Percentiles rank a stretch among this genome's conserved stretches.
Evolutionary conservation across 1,140 invertebrate species (phyloP).

Genomic region (Pseudomyrmex sp.): DNA sequence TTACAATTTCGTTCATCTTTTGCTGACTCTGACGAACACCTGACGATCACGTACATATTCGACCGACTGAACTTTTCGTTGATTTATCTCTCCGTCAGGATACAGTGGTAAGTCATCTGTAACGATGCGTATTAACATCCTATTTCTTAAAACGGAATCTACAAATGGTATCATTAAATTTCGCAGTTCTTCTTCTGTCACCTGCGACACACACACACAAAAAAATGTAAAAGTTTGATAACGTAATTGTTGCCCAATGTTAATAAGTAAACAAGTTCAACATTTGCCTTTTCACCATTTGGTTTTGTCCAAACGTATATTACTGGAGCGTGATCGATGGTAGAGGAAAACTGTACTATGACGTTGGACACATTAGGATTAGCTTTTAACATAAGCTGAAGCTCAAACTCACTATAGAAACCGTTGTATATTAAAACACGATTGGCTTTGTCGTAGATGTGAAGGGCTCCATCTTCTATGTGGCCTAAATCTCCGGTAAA

Average conservation of each 20-base stretch:
- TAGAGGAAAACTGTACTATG: background rate
- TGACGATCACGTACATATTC: too few relatives aligned
- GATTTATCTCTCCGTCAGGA: too few relatives aligned
- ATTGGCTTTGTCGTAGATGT: background rate
- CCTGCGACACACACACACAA: slow-evolving; percentile 5
- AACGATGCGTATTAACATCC: too few relatives aligned
- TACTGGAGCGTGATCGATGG: background rate
- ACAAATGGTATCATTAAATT: background rate
- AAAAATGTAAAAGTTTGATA: background rate
- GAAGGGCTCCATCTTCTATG: background rate
- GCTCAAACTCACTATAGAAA: too few relatives aligned
- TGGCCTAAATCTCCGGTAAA: slow-evolving; percentile 14
- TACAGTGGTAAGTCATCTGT: too few relatives aligned
- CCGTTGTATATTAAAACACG: background rate
- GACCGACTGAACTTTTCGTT: too few relatives aligned
- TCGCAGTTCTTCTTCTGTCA: background rate
- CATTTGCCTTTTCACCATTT: background rate
- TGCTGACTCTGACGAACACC: too few relatives aligned
- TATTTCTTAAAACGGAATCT: background rate
- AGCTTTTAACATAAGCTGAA: background rate
- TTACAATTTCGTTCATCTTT: too few relatives aligned
- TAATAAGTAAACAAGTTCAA: background rate
- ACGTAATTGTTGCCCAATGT: background rate
- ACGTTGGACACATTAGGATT: background rate
- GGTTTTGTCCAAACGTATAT: background rate